Percentiles rank a stretch among this genome's conserved stretches.
phyloP scores from a whole-genome alignment of 2,113 vertebrate species.

The Lepus americanus region DNA sequence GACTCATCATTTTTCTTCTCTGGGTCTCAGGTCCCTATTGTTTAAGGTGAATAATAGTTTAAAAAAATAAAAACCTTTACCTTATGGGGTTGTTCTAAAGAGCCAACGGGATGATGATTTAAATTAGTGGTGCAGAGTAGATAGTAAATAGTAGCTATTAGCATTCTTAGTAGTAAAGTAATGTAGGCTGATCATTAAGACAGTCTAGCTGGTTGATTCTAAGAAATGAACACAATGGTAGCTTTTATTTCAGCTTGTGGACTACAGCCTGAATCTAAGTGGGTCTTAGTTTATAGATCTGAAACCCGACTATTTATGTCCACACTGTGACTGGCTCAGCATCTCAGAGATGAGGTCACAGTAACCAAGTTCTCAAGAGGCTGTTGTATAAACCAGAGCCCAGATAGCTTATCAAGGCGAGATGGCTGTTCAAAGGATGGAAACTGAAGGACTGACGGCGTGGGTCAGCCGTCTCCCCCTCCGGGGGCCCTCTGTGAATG shows the following conservation, averaged over 20 bases:
- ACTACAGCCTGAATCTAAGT: not conserved
- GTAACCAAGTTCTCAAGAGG: conserved; percentile 1
- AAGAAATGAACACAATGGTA: not conserved
- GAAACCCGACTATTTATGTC: conserved; percentile 43
- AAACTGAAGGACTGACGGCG: not conserved
- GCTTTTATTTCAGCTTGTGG: not conserved
- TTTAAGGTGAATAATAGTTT: not conserved
- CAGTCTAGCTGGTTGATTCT: not conserved
- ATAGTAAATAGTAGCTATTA: not conserved
- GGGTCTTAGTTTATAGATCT: not conserved
- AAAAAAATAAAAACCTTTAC: not conserved
- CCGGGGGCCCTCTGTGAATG: not conserved
- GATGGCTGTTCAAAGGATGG: not conserved
- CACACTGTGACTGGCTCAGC: not conserved
- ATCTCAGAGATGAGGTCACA: not conserved
- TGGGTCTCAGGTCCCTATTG: not conserved
- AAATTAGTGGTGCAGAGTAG: not conserved
- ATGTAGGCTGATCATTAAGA: not conserved
- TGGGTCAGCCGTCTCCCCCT: not conserved
- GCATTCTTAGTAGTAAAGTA: not conserved
- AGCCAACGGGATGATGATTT: not conserved
- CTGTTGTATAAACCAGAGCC: not conserved
- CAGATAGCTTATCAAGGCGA: not conserved
- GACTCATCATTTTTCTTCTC: not conserved
- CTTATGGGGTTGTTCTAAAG: not conserved